A percentile compares a stretch with the other conserved stretches of the same genome.
Evolutionary conservation across 1,140 invertebrate species (phyloP).

Genomic region (Nasonia giraulti): DNA sequence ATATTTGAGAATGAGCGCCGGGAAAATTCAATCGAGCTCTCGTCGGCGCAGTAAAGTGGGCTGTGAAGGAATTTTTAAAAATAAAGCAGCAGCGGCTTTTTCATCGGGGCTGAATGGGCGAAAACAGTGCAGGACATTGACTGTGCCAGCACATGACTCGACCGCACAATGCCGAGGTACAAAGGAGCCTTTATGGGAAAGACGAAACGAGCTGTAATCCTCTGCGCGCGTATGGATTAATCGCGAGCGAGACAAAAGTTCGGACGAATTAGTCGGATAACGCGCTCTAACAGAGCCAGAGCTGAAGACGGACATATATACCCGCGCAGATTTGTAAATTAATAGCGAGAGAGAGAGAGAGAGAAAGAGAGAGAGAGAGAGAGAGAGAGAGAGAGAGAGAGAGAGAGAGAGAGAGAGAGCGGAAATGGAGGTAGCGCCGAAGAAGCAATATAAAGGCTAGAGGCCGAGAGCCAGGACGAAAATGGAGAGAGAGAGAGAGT

Average conservation of each 20-base stretch:
- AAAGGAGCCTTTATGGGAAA: background rate
- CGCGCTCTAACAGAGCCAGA: background rate
- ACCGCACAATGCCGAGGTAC: background rate
- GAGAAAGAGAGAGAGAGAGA: too few species aligned
- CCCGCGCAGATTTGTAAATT: slow-evolving; percentile 14
- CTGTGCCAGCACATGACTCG: too few species aligned
- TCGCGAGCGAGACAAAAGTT: background rate
- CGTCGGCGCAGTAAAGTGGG: too few species aligned
- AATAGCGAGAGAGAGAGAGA: too few species aligned
- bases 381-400: too few species aligned
- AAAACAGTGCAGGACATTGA: too few species aligned
- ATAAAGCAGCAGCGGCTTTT: background rate
- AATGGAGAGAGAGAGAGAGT: background rate
- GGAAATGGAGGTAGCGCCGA: background rate
- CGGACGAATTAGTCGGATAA: background rate
- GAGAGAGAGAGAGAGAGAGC: background rate
- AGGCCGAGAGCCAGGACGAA: background rate
- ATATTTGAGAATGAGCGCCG: background rate
- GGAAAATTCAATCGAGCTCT: background rate
- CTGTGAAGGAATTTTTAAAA: background rate
- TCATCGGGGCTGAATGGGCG: too few species aligned
- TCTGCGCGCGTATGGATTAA: background rate
- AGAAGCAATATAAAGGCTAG: slow-evolving; percentile 29
- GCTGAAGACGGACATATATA: background rate
- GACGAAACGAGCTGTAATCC: background rate